Base-by-base conservation (phyloP, 2,797 vertebrate species). In the Sebastes ruberrimus region DNA sequence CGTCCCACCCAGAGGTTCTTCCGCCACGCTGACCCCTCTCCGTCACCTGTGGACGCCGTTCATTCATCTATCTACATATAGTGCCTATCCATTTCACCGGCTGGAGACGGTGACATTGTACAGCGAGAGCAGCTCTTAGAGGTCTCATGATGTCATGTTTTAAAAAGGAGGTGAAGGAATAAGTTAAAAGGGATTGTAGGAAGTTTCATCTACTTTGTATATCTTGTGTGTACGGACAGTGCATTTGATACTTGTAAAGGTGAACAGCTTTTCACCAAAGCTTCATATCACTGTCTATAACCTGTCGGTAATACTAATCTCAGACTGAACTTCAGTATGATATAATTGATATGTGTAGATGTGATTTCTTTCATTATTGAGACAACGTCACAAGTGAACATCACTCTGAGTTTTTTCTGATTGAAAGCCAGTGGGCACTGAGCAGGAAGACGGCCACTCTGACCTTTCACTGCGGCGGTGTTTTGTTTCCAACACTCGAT, bases 401-500 rank as follows among this genome's bases (percentile, higher is more conserved):
- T 86, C 52, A 62, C 28, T 91, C 65, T 53, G 22, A 72, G 30
- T 60, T 67, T 74, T 74, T 35, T 22, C 78, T 89, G 87, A 92
- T 68, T 85, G 80, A 85, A 67, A 88, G 82, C 86, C 86, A 77
- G 70, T 71, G 69, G 78, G 81, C 77, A 68, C 76, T 25, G 70
- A 80, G 61, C 61, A 85, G 79, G 78, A 88, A 77, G 91, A 89
- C 67, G 30, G 83, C 63, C 82, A 71, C n/a, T 42, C 46, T 93
- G 90, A 91, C 90, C 87, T 87, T 90, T 92, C 64, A 35, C 86
- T 83, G 84, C 71, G 16, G 81, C 52, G 4, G 92, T 86, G 82
- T 93, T 93, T 84, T 86, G 91, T 93, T 93, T 93, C 92, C 78
- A 81, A 84, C 84, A 66, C 84, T 90, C 86, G 23, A 89, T 93